Evolutionary conservation across 2,113 vertebrate species (phyloP).

Genomic region (Planiliza haematocheilus): DNA sequence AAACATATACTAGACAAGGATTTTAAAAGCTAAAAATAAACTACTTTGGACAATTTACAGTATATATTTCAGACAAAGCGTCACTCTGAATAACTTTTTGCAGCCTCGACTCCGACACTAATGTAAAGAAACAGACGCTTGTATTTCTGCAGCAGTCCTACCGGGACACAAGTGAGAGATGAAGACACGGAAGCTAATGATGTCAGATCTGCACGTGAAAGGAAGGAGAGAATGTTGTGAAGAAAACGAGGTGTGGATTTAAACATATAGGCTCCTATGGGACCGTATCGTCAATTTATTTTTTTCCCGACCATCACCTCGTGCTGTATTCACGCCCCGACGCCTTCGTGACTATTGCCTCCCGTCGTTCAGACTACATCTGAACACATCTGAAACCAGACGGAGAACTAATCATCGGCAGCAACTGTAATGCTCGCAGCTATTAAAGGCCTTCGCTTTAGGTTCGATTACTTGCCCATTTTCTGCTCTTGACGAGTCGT

Average conservation of each 20-base stretch:
- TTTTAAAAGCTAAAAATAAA: no score
- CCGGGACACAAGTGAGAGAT: conserved; percentile 15
- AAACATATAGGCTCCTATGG: conserved; percentile 21
- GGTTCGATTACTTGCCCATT: conserved; percentile 32
- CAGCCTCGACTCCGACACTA: neutral
- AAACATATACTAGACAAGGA: no score
- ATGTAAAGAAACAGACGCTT: neutral
- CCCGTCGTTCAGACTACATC: neutral
- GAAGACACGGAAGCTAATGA: neutral
- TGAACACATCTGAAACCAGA: conserved; percentile 9
- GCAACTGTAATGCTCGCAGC: conserved; percentile 24
- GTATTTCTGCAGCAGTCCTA: neutral
- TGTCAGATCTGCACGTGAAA: conserved; percentile 25
- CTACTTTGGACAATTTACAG: no score
- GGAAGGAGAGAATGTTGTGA: conserved; percentile 9
- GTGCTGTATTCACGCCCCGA: conserved; percentile 25
- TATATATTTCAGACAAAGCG: no score
- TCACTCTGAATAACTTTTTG: no score
- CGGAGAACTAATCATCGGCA: conserved; percentile 11
- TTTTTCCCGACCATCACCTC: conserved; percentile 50
- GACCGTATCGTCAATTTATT: conserved; percentile 13
- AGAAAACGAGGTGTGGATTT: conserved; percentile 36
- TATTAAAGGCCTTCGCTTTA: conserved; percentile 31
- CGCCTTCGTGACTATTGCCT: conserved; percentile 2
- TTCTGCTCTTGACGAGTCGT: conserved; percentile 15